Base-by-base conservation (phyloP, 2,888 invertebrate genomes). In the Aspidiotus rigidus region DNA sequence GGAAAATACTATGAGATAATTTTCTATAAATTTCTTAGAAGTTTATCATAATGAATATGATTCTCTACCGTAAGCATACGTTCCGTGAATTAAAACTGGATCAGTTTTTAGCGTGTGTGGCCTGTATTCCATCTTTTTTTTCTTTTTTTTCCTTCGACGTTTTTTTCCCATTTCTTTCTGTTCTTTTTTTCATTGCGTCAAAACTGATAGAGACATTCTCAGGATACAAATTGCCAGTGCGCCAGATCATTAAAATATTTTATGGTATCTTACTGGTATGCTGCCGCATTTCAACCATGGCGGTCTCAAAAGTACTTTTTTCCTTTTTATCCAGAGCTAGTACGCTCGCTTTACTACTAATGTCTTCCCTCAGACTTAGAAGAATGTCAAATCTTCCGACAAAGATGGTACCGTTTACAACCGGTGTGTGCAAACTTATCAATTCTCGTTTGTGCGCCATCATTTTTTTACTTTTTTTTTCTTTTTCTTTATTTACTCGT, bases 381-480 rank as follows among this genome's bases (percentile, higher is more conserved):
- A 67, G 59, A 67, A 67, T 67, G 59, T 67, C 67, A 67, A 67
- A 67, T 67, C 67, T 67, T 59, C 67, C 67, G 67, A 67, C 67
- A 67, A 67, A 67, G 67, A 60, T 67, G 49, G 67, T 60, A 67
- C 67, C 67, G 67, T 67, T 67, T 67, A 60, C 67, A 67, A 67
- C 67, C 67, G 59, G 67, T 28, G 57, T 49, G 67, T 53, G 67
- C 49, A 59, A 49, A 59, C 28, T 57, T 57, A 66, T 16, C 54
- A 55, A 55, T 40, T 56, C 16, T 13, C 28, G 59, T 59, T 28
- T 10, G 28, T 28, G 39, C 59, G 59, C 28, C 17, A 56, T n/a
- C 15, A 13, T 16, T 55, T 55, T 15, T 17, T 55, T 17, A 8
- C 56, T 17, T 53, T 53, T 16, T 55, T 55, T 55, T n/a, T 55